phyloP scores from a whole-genome alignment of 35 echinoderm and acorn worm genomes.

The Holothuria glaberrima region DNA sequence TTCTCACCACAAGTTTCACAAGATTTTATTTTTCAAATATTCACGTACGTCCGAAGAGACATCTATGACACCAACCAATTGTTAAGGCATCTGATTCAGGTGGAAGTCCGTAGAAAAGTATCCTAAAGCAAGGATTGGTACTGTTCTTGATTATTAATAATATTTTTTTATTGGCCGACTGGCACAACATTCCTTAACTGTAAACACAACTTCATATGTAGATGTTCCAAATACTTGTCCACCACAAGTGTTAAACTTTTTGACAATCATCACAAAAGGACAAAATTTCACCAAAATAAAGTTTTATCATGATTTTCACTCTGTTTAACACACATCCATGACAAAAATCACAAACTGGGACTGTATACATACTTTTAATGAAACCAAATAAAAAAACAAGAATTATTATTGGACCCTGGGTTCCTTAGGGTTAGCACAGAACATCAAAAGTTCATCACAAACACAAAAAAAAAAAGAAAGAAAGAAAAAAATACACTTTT shows the following conservation, averaged over 20 bases:
- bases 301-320: constrained; percentile 4
- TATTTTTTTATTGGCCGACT: constrained; percentile 28
- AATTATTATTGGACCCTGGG: constrained; percentile 7
- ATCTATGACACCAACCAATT: constrained; percentile 45
- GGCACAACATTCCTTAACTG: constrained; percentile 30
- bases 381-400: constrained; percentile 6
- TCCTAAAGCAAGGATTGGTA: constrained; percentile 9
- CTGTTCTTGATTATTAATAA: constrained; percentile 53
- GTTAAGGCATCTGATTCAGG: constrained; percentile 56
- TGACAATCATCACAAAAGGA: constrained; percentile 52
- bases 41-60: constrained; percentile 28
- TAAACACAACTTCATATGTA: constrained; percentile 31
- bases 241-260: not conserved
- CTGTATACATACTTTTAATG: constrained; percentile 19
- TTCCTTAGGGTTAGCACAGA: constrained; percentile 32
- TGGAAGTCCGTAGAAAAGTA: constrained; percentile 52
- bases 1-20: constrained; percentile 51
- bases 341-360: constrained; percentile 61
- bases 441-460: constrained; percentile 35
- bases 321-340: constrained; percentile 42
- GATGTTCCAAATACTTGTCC: constrained; percentile 20
- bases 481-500: constrained; percentile 26
- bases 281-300: constrained; percentile 51
- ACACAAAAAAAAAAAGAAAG: constrained; percentile 4
- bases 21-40: constrained; percentile 38